A percentile compares a stretch with the other conserved stretches of the same genome.
These are phyloP conservation scores for Gymnothorax reevesii DNA, from an alignment of 2,797 vertebrate genomes.

Conservation along the genomic window DNA sequence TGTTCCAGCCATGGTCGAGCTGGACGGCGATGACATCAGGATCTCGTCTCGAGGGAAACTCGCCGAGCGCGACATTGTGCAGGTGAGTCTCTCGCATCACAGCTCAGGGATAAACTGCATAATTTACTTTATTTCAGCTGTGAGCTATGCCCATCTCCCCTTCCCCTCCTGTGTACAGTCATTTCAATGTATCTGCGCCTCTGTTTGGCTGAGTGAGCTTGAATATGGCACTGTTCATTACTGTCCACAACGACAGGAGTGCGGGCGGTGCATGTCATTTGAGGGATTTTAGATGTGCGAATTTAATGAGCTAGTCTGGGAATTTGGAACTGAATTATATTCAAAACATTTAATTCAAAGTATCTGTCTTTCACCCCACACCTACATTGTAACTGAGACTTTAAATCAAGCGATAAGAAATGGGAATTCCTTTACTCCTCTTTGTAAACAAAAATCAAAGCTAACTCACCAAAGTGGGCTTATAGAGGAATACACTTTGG, in stretches of 20 bases:
- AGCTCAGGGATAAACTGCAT: too few relatives aligned
- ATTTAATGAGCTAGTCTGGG: conserved; percentile 6
- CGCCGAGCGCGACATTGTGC: conserved; percentile 92
- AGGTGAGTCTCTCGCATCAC: conserved; percentile 71
- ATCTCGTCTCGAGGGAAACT: conserved; percentile 90
- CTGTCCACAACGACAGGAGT: neutral
- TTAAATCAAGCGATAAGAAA: neutral
- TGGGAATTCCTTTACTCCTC: neutral
- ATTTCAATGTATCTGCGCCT: neutral
- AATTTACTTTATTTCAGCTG: neutral
- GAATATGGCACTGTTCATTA: neutral
- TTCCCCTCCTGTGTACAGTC: neutral
- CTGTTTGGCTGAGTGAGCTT: neutral
- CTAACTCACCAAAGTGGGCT: neutral
- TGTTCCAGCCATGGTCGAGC: conserved; percentile 89
- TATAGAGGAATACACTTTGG: neutral
- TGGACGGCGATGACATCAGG: conserved; percentile 92
- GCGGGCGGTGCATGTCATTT: neutral
- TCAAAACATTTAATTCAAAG: neutral
- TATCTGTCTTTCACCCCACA: neutral
- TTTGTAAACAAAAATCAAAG: neutral
- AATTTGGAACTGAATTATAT: neutral
- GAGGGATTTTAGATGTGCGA: neutral
- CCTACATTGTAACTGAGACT: neutral
- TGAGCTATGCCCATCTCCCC: neutral